Conservation (phyloP, 2,888 invertebrate genomes). For the Caenorhabditis angaria region DNA sequence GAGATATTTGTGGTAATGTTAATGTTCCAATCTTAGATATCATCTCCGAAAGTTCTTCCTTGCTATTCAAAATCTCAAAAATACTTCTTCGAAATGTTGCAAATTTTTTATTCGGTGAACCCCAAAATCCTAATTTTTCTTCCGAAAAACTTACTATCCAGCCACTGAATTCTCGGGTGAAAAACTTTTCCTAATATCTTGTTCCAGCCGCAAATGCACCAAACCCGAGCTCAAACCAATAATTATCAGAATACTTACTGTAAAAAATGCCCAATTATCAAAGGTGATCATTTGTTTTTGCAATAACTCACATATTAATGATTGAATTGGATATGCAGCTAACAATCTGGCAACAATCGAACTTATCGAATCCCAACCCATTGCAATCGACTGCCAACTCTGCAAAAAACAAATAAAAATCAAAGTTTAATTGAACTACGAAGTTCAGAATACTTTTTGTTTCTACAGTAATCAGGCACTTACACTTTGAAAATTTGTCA, state of each 20-base stretch:
- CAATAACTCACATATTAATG: constrained; percentile 35
- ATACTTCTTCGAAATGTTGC: too few species aligned
- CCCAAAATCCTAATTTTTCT: neutral
- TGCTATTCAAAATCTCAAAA: too few species aligned
- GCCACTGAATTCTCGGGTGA: constrained; percentile 65
- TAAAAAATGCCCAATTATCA: constrained; percentile 5
- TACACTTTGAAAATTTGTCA: too few species aligned
- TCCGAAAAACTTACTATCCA: constrained; percentile 52
- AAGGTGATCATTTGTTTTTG: neutral
- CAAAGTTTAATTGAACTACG: too few species aligned
- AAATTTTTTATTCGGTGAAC: neutral
- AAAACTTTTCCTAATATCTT: constrained; percentile 66
- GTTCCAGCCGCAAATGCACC: constrained; percentile 59
- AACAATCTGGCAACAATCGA: constrained; percentile 46
- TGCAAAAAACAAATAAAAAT: neutral
- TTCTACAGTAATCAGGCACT: too few species aligned
- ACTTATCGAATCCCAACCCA: constrained; percentile 52
- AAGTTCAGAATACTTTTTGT: too few species aligned
- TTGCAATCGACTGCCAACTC: constrained; percentile 6
- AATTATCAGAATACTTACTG: constrained; percentile 47
- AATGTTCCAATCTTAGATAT: too few species aligned
- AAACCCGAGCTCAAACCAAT: constrained; percentile 46
- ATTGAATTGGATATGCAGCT: constrained; percentile 43
- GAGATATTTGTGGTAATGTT: too few species aligned
- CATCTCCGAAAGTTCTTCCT: too few species aligned